Evolutionary conservation across 2,113 vertebrate genomes (phyloP), one percentile per base, ranked within the genome.

Genomic region (Coreoperca whiteheadi): DNA sequence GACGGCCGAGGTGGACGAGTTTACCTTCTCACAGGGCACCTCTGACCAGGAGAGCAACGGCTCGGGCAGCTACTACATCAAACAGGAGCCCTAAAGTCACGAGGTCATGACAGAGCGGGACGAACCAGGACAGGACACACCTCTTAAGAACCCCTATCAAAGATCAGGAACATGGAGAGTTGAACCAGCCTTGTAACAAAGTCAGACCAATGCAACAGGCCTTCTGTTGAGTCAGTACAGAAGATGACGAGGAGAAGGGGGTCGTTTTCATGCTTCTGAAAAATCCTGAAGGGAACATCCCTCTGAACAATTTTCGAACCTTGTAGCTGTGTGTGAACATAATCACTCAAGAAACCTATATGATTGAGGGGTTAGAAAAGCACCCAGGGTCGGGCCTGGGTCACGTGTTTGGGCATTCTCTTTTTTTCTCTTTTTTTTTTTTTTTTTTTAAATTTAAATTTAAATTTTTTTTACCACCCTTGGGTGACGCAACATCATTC

Each of bases 21-120:
- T 97, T 72, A 96, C 91, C 90, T 99, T 98, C 94, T 96, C 97
- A 32, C 98, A 99, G 90, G 97, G 97, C 93, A 96, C 96, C 1
- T 99, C 98, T 0, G 97, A 99, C 93, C 98, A 98, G 95, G 98
- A 99, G 77, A 99, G 97, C 95, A 98, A 98, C 4, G 97, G 98
- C 89, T 98, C 98, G 8, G 97, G 97, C 95, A 97, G 96, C 95
- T 98, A 97, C 95, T 98, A 97, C 96, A 98, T 98, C 95, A 98
- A 98, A 94, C 98, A 99, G 77, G 98, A 99, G 78, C 98, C 97
- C 9, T 98, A 93, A 97, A 84, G 72, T 37, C 48, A 30, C 2
- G 3, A 4, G 60, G 53, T 41, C 43, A 0, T 53, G 46, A 81
- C 32, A 16, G 63, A 82, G 46, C 41, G 23, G 81, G 68, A 82